These are phyloP conservation scores for Callipepla squamata DNA, from an alignment of 2,113 vertebrate genomes.

Conservation along the genomic window DNA sequence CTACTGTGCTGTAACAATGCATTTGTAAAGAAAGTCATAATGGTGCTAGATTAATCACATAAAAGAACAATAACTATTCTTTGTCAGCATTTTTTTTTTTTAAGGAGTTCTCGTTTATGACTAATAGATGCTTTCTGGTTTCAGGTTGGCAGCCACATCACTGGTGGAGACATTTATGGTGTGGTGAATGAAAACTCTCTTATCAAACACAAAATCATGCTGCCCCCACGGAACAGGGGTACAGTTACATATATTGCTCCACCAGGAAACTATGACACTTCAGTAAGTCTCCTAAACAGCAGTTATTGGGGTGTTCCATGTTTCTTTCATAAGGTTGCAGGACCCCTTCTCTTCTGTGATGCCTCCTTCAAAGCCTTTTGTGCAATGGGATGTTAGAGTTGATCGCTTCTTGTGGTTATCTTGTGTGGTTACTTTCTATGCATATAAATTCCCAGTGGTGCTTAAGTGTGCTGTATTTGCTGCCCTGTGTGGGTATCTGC, in stretches of 20 bases:
- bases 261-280: conserved; percentile 90
- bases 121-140: conserved; percentile 32
- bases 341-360: background rate
- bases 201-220: conserved; percentile 97
- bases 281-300: conserved; percentile 79
- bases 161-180: conserved; percentile 96
- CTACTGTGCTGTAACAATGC: background rate
- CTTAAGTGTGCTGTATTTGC: background rate
- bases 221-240: conserved; percentile 91
- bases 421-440: background rate
- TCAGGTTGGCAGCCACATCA: conserved; percentile 95
- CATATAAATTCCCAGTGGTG: background rate
- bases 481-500: background rate
- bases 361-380: background rate
- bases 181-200: conserved; percentile 93
- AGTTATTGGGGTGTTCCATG: background rate
- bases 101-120: background rate
- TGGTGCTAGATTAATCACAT: background rate
- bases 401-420: background rate
- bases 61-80: background rate
- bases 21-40: background rate
- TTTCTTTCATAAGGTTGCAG: background rate
- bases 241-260: conserved; percentile 96
- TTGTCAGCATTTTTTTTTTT: background rate
- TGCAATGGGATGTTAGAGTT: background rate